These are phyloP conservation scores for Oryzias sinensis DNA, from an alignment of 2,797 vertebrate species.

Conservation along the genomic window DNA sequence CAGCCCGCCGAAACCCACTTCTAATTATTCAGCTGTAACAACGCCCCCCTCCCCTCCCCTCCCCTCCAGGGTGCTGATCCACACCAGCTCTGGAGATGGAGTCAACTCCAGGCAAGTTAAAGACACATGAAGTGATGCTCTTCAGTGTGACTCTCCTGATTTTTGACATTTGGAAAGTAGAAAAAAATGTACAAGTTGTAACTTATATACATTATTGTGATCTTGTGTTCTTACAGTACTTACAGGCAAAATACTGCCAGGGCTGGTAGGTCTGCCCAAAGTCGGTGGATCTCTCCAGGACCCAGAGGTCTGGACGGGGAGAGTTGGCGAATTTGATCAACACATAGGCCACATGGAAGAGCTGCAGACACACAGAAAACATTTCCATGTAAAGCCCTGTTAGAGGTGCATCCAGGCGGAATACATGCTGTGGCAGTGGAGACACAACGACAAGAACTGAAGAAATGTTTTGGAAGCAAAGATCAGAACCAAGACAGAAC, in stretches of 20 bases:
- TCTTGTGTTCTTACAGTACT: conserved; percentile 66
- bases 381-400: not conserved
- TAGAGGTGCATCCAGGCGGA: too few relatives aligned
- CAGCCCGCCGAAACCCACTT: conserved; percentile 42
- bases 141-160: conserved; percentile 21
- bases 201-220: not conserved
- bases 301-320: conserved; percentile 96
- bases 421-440: too few relatives aligned
- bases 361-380: conserved; percentile 71
- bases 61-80: conserved; percentile 7
- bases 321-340: conserved; percentile 97
- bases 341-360: conserved; percentile 96
- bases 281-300: conserved; percentile 90
- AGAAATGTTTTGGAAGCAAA: too few relatives aligned
- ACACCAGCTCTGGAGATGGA: conserved; percentile 25
- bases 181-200: not conserved
- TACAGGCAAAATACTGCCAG: conserved; percentile 97
- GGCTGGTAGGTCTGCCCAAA: conserved; percentile 89
- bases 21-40: conserved; percentile 43
- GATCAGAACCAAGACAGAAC: too few relatives aligned
- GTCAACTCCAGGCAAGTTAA: conserved; percentile 9
- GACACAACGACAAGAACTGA: too few relatives aligned
- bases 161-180: conserved; percentile 8
- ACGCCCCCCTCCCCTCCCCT: not conserved
- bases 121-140: conserved; percentile 29